Base-by-base conservation (phyloP, 1,140 invertebrate genomes). In the Drosophila sturtevanti region DNA sequence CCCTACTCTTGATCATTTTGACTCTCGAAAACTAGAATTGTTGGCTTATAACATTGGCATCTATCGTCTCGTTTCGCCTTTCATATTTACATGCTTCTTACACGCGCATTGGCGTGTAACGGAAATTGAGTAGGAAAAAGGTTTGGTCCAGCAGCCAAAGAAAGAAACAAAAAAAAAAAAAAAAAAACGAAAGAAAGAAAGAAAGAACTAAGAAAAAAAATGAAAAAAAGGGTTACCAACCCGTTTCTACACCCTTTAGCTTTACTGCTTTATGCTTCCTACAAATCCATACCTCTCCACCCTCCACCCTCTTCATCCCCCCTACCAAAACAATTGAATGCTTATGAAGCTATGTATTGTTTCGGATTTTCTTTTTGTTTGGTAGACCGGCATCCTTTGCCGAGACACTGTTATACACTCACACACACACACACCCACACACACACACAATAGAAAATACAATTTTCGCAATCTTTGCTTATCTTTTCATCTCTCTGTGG, bases 1-100 rank as follows among this genome's bases (percentile, higher is more conserved):
- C n/a, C n/a, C n/a, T n/a, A n/a, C n/a, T 14, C 58, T 31, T 22
- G 10, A 16, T 14, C 37, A 18, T 34, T 48, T 48, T 48, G 35
- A 34, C 54, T 44, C 37, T 35, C 35, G 31, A 12, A 59, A 72
- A 65, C 59, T 81, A 76, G 63, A 73, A 86, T 87, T 87, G 71
- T 68, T 82, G 79, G 76, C 82, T 87, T 79, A 87, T 87, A 87
- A 89, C 82, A 87, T 72, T 77, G 75, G 75, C 84, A 87, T 87
- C 82, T 64, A 79, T 87, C 66, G 82, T 55, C 76, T 61, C 54
- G 54, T 56, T 62, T 75, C 31, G 64, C 71, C 82, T 79, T 79
- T 87, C 79, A 81, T 87, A 87, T 87, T 89, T 87, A 87, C 82
- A 87, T 87, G 82, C 82, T 87, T 66, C 82, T 87, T 87, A 87